These are phyloP conservation scores for Heliothis virescens DNA, from an alignment of 1,140 invertebrate genomes.

Conservation along the genomic window DNA sequence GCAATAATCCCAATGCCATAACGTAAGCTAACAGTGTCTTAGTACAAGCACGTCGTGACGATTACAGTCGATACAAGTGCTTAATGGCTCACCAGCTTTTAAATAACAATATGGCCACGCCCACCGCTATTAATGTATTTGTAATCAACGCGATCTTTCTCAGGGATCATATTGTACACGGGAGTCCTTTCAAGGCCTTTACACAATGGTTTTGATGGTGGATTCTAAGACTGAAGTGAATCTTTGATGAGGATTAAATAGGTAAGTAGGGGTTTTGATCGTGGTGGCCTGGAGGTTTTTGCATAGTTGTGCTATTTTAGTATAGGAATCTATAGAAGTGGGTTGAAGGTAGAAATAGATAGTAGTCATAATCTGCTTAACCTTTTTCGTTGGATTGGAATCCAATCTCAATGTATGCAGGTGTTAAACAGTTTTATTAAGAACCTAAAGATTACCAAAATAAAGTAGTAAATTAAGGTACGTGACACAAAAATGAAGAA, in stretches of 20 bases:
- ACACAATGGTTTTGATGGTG: slow-evolving; percentile 35
- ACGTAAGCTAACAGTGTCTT: slow-evolving; percentile 34
- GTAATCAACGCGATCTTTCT: slow-evolving; percentile 68
- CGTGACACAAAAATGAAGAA: no score
- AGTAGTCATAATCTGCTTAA: not conserved
- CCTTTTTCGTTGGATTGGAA: not conserved
- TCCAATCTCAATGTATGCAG: no score
- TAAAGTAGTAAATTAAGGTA: no score
- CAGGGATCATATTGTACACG: slow-evolving; percentile 61
- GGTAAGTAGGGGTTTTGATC: slow-evolving; percentile 3
- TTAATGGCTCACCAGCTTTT: slow-evolving; percentile 72
- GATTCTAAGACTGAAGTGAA: slow-evolving; percentile 25
- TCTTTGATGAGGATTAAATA: slow-evolving; percentile 34
- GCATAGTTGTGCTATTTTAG: no score
- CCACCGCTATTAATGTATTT: slow-evolving; percentile 59
- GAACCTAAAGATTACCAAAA: no score
- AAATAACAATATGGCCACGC: slow-evolving; percentile 74
- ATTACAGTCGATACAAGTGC: slow-evolving; percentile 44
- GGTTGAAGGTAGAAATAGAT: not conserved
- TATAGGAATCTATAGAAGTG: no score
- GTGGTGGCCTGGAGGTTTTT: not conserved
- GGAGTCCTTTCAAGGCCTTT: slow-evolving; percentile 63
- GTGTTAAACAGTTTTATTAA: no score
- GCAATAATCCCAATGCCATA: not conserved
- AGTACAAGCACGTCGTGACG: slow-evolving; percentile 39